Evolutionary conservation across 1,140 invertebrate species (phyloP).

Genomic region (Glomeris maerens): DNA sequence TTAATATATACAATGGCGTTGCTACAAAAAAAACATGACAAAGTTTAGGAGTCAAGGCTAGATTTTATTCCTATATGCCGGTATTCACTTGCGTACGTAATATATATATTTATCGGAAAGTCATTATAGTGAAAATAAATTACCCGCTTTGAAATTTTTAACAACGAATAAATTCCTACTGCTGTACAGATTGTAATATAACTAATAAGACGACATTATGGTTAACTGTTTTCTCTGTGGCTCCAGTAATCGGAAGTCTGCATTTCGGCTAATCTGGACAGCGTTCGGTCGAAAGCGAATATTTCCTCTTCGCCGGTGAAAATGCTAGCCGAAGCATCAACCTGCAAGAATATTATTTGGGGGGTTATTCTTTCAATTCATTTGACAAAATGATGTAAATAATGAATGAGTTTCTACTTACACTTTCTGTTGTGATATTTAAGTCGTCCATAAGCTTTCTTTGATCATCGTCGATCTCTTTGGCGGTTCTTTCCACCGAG

Average conservation of each 20-base stretch:
- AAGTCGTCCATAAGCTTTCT: constrained; percentile 88
- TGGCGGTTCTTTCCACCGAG: constrained; percentile 32
- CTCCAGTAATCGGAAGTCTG: constrained; percentile 86
- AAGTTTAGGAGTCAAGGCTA: too few relatives aligned
- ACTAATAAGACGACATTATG: too few relatives aligned
- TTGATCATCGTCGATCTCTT: constrained; percentile 50
- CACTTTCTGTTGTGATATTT: constrained; percentile 47
- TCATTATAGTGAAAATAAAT: too few relatives aligned
- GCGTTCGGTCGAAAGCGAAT: constrained; percentile 87
- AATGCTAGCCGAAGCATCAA: constrained; percentile 59
- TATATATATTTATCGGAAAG: too few relatives aligned
- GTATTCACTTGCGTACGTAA: too few relatives aligned
- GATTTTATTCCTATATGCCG: too few relatives aligned
- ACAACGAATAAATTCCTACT: too few relatives aligned
- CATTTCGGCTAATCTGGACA: constrained; percentile 89
- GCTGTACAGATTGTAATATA: too few relatives aligned
- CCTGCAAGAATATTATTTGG: constrained; percentile 32
- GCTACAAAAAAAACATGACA: too few relatives aligned
- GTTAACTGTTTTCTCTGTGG: too few relatives aligned
- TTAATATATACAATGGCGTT: too few relatives aligned
- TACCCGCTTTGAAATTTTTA: too few relatives aligned
- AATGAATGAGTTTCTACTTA: constrained; percentile 8
- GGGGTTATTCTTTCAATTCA: constrained; percentile 6
- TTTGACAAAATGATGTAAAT: background rate
- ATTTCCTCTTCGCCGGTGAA: constrained; percentile 95